Evolutionary conservation across 2,888 invertebrate species (phyloP), one percentile per base, ranked within the genome.

Genomic region (Aporophyla nigra): DNA sequence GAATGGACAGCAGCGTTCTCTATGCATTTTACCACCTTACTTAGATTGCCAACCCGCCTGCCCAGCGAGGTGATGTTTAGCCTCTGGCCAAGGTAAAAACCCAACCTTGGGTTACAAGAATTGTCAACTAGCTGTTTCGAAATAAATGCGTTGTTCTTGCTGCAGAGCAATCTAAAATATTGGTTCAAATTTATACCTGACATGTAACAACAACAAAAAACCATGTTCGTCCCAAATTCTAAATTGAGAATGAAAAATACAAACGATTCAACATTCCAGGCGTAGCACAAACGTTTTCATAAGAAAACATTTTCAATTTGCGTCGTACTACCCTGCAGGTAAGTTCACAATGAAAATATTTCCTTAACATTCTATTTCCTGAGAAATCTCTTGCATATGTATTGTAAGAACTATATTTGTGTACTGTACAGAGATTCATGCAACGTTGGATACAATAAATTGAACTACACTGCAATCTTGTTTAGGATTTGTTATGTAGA

Each of bases 261-360:
- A 79, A 79, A 76, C 43, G 77, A 82, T 82, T 76, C 67, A 70
- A 59, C 53, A 74, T 67, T 70, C 69, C 5, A 33, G 53, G 58
- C 66, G 53, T 6, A 46, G 58, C 70, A 67, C 69, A 80, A 71
- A 63, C 54, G 56, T 79, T 84, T 71, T 74, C 33, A 51, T 65
- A 72, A 80, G 80, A 63, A 71, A 71, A 66, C 82, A 66, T 82
- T 75, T 84, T 80, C 82, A 84, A 82, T 82, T 82, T 84, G 61
- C 81, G 56, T 82, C 49, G 68, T 66, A 67, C 69, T 46, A 1
- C 46, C 68, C 59, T 27, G 27, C 71, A 85, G 81, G 82, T 82
- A 82, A 69, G 61, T 84, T 72, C 46, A 70, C 81, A 81, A 81
- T 75, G 71, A 69, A 82, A 80, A 80, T 66, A 54, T 82, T 71